phyloP scores from a whole-genome alignment of 1,140 invertebrate genomes.

The Drosophila murphyi region DNA sequence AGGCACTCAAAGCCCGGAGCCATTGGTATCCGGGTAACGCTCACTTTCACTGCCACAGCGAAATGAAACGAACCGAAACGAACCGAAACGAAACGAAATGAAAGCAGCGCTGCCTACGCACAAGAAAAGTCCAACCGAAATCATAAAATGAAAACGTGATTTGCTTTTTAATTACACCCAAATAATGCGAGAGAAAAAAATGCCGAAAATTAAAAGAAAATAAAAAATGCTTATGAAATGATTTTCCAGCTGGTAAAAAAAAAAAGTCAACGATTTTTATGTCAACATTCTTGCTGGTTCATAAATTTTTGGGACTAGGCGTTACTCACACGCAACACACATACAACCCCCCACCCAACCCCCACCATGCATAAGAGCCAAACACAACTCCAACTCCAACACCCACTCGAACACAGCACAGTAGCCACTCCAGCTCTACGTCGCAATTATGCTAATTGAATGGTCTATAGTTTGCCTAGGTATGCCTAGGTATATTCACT shows the following conservation, averaged over 20 bases:
- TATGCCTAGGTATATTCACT: background rate
- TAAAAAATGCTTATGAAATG: background rate
- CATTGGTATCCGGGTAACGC: slow-evolving; percentile 14
- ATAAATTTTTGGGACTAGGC: slow-evolving; percentile 33
- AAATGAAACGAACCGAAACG: slow-evolving; percentile 14
- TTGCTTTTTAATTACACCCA: slow-evolving; percentile 73
- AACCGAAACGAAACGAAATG: slow-evolving; percentile 47
- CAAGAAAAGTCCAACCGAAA: slow-evolving; percentile 36
- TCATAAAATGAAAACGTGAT: slow-evolving; percentile 76
- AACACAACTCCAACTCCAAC: slow-evolving; percentile 5
- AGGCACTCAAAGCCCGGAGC: background rate
- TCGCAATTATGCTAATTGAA: slow-evolving; percentile 50
- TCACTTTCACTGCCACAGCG: slow-evolving; percentile 63
- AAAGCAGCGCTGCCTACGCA: slow-evolving; percentile 67
- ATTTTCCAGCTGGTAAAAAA: slow-evolving; percentile 19
- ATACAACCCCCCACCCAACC: background rate
- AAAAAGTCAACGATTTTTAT: slow-evolving; percentile 17
- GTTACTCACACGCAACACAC: slow-evolving; percentile 24
- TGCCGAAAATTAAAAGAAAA: slow-evolving; percentile 12
- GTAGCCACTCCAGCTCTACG: slow-evolving; percentile 22
- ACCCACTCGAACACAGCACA: slow-evolving; percentile 38
- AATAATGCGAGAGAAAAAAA: slow-evolving; percentile 12
- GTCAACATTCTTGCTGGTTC: slow-evolving; percentile 38
- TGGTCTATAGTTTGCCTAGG: slow-evolving; percentile 33
- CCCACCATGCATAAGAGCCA: background rate